These are phyloP conservation scores for Muraenolepis orangiensis DNA, from an alignment of 2,797 vertebrate species.

Conservation along the genomic window DNA sequence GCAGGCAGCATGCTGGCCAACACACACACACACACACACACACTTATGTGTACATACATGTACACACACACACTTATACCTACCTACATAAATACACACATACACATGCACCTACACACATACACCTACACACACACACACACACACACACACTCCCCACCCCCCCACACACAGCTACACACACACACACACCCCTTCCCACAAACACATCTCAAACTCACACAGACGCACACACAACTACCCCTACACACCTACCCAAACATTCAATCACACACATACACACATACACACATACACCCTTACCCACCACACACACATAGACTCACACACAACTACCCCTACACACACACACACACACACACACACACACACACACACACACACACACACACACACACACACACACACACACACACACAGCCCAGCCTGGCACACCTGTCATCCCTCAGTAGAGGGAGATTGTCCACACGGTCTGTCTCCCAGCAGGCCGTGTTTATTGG, in stretches of 20 bases:
- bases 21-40: slow-evolving; percentile 9
- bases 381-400: slow-evolving; percentile 12
- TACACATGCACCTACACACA: slow-evolving; percentile 11
- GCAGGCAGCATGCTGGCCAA: slow-evolving; percentile 11
- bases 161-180: neutral
- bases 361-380: slow-evolving; percentile 10
- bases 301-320: neutral
- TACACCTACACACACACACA: slow-evolving; percentile 5
- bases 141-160: too few species aligned
- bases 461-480: slow-evolving; percentile 48
- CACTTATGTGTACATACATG: slow-evolving; percentile 7
- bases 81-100: neutral
- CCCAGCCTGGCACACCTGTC: slow-evolving; percentile 37
- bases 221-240: neutral
- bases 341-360: neutral
- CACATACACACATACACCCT: too few species aligned
- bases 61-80: neutral
- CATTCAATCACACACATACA: neutral
- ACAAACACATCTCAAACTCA: slow-evolving; percentile 12
- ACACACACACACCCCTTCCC: slow-evolving; percentile 10
- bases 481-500: slow-evolving; percentile 63
- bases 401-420: neutral
- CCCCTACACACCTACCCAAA: neutral
- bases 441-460: slow-evolving; percentile 41
- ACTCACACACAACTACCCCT: slow-evolving; percentile 11